A percentile compares a stretch with the other conserved stretches of the same genome.
These are phyloP conservation scores for Tapirus terrestris DNA, from an alignment of 2,113 vertebrate genomes.

Conservation along the genomic window DNA sequence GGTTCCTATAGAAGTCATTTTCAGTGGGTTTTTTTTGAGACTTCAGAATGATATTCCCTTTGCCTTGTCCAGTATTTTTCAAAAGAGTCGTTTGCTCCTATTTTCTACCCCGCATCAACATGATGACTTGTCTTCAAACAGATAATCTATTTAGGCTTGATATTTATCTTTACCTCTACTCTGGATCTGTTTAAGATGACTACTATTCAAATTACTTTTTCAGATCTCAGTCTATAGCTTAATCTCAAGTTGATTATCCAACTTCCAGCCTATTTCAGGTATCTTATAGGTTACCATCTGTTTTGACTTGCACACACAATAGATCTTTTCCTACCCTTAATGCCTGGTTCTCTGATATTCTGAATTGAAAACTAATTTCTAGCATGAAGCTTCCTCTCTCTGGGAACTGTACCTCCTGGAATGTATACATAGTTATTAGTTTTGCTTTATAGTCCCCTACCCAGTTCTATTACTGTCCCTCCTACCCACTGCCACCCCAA, in stretches of 20 bases:
- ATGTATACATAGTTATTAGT: neutral
- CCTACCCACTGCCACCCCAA: neutral
- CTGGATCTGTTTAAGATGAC: neutral
- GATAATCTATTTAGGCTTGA: neutral
- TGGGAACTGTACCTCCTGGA: neutral
- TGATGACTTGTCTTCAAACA: neutral
- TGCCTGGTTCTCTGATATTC: neutral
- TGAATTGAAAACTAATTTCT: slow-evolving; percentile 6
- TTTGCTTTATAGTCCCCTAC: neutral
- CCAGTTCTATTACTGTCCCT: neutral
- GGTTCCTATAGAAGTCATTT: neutral
- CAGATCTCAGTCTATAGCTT: neutral
- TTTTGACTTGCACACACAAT: neutral
- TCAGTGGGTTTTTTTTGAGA: neutral
- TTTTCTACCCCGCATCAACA: neutral
- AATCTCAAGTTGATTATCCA: neutral
- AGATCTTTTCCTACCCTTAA: neutral
- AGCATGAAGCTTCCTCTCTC: neutral
- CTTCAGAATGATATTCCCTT: neutral
- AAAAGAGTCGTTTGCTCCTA: neutral
- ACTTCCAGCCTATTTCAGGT: neutral
- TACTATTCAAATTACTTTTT: neutral
- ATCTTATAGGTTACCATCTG: neutral
- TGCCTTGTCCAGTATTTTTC: neutral
- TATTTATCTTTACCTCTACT: neutral